phyloP scores from a whole-genome alignment of 2,888 invertebrate species.

The Listrodromus nycthemerus region DNA sequence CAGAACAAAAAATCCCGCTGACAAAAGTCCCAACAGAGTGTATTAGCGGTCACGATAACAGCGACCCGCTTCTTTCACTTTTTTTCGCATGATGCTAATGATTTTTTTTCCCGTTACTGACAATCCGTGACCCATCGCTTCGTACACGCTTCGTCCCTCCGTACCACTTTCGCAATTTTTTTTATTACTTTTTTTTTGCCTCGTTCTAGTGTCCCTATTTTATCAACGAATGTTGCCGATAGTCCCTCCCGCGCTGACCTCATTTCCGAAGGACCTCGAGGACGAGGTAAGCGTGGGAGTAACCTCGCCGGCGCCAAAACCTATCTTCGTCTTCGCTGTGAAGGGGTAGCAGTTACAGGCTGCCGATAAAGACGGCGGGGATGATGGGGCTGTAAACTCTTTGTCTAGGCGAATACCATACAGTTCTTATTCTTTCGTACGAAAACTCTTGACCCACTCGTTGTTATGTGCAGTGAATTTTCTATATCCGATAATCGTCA shows the following conservation, averaged over 20 bases:
- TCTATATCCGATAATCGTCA: slow-evolving; percentile 48
- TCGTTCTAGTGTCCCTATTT: background rate
- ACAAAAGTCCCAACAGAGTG: slow-evolving; percentile 31
- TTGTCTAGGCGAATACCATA: slow-evolving; percentile 61
- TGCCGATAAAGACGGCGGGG: slow-evolving; percentile 77
- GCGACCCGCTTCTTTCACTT: slow-evolving; percentile 7
- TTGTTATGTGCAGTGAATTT: slow-evolving; percentile 34
- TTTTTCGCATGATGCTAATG: slow-evolving; percentile 39
- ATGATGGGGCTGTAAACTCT: slow-evolving; percentile 79
- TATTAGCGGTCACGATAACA: slow-evolving; percentile 36
- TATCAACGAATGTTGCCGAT: slow-evolving; percentile 53
- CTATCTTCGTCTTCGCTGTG: slow-evolving; percentile 74
- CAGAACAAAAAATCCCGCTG: background rate
- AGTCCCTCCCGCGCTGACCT: slow-evolving; percentile 56
- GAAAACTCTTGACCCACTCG: slow-evolving; percentile 21
- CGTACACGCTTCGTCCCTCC: slow-evolving; percentile 18
- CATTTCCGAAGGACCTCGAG: slow-evolving; percentile 51
- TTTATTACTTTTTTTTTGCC: slow-evolving; percentile 24
- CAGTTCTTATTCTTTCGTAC: slow-evolving; percentile 55
- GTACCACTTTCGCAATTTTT: slow-evolving; percentile 5
- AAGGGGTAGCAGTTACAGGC: slow-evolving; percentile 42
- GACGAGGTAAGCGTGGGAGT: slow-evolving; percentile 41
- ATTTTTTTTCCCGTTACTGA: slow-evolving; percentile 39
- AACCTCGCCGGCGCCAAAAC: slow-evolving; percentile 78
- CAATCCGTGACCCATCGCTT: slow-evolving; percentile 43